Percentiles rank a stretch among this genome's conserved stretches.
These are phyloP conservation scores for Sebastes steindachneri DNA, from an alignment of 2,797 vertebrate species.

Conservation along the genomic window DNA sequence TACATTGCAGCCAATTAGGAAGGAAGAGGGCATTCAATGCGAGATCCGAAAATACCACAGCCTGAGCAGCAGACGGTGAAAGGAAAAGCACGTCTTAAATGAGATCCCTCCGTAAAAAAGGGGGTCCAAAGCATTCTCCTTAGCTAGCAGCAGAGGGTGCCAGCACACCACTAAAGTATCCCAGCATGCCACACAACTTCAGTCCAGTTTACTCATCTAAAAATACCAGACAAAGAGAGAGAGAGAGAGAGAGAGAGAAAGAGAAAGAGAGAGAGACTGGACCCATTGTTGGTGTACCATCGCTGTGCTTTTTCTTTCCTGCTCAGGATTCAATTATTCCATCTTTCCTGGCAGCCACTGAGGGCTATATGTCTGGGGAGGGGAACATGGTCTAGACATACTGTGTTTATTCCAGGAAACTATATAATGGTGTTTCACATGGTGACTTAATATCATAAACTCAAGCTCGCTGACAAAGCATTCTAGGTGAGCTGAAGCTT, in stretches of 20 bases:
- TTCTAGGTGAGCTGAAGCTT: conserved; percentile 11
- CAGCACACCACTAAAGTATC: conserved; percentile 68
- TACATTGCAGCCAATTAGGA: neutral
- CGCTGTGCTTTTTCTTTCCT: conserved; percentile 6
- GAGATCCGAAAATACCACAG: neutral
- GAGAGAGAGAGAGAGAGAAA: neutral
- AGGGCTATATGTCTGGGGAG: conserved; percentile 12
- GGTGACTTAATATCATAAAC: conserved; percentile 2
- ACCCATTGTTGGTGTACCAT: neutral
- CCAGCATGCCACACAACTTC: conserved; percentile 2
- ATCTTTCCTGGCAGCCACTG: conserved; percentile 16
- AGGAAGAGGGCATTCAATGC: neutral
- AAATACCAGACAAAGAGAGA: conserved; percentile 21
- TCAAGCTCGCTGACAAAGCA: neutral
- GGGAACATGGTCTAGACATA: conserved; percentile 30
- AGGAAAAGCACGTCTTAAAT: conserved; percentile 1
- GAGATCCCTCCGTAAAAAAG: neutral
- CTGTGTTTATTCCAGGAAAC: conserved; percentile 48
- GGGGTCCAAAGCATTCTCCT: conserved; percentile 58
- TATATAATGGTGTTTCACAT: conserved; percentile 26
- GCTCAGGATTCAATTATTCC: conserved; percentile 36
- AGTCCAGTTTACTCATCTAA: conserved; percentile 23
- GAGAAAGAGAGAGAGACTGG: neutral
- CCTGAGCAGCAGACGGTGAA: neutral
- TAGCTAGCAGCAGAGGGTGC: conserved; percentile 80